Base-by-base conservation (phyloP, 2,113 vertebrate genomes). In the Geococcyx californianus region DNA sequence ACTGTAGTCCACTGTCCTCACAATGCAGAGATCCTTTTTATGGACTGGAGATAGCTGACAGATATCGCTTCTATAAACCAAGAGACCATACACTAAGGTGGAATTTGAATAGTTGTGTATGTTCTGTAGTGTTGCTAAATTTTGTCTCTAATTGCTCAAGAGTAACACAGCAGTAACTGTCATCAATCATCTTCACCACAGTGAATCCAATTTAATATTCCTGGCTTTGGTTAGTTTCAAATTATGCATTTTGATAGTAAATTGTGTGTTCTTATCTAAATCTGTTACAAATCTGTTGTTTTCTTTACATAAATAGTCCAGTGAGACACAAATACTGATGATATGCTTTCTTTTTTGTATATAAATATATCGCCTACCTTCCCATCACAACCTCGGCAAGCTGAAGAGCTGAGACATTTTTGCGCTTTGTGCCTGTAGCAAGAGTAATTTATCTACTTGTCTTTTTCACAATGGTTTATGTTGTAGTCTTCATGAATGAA, bases 401-500 rank as follows among this genome's bases (percentile, higher is more conserved):
- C 8, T 64, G 60, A 76, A 95, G 42, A 78, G 44, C 29, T 42
- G 26, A 79, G 62, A 68, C 0, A 0, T 15, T 66, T 94, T 23
- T 3, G 1, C 60, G 38, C 21, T 17, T 86, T 91, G 13, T 63
- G 17, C 31, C 36, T 47, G 42, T 45, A 85, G 20, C 36, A 87
- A 90, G 90, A 68, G 49, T 55, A 89, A 90, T 58, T 20, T 2
- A 1, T 82, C 52, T 62, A 20, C 56, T 75, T 92, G 25, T 16
- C 44, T 96, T 89, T 76, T 72, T 58, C 19, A 36, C 49, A 84
- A 59, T 54, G 52, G 18, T 11, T 88, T 89, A 40, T 25, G 45
- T 59, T 81, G 40, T 79, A 86, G 26, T 67, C 64, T 78, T 89
- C 54, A 84, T 79, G 36, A 87, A 93, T 81, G 62, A 89, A 79